Evolutionary conservation across 1,140 invertebrate genomes (phyloP), one percentile per base, ranked within the genome.

Genomic region (Drosophila kikkawai): DNA sequence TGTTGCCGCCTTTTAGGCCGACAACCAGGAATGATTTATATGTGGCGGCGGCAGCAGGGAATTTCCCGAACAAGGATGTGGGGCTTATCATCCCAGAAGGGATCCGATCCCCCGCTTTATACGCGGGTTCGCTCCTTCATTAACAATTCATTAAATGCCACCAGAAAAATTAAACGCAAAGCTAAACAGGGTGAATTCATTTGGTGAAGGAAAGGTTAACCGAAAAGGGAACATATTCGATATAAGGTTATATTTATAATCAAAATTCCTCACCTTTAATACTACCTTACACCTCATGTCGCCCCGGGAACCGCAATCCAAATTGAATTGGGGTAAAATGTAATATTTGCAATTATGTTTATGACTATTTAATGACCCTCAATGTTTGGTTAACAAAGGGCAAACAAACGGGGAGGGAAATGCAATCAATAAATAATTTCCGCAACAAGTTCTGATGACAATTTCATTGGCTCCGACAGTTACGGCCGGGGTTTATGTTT

Each of bases 351-450:
- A 85, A 85, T 85, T 84, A 85, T 67, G 65, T 29, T 70, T 86
- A 85, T 85, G 82, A 75, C 60, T 85, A 70, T 85, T 85, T 79
- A 85, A 85, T 85, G 78, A 15, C 26, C 34, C 66, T 19, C 32
- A 37, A 11, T 41, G 57, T 51, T 74, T 77, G 39, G n/a, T 39
- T 51, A 74, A 37, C 64, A 60, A 74, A 57, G 51, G 26, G 34
- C 48, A 42, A 68, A 63, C 44, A 37, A n/a, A 44, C 26, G n/a
- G 50, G 29, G 9, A 19, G 50, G n/a, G 3, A 68, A 77, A 73
- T 26, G 36, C 32, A 82, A 85, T 86, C 82, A 86, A 85, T 85
- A 85, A 81, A 69, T 82, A 78, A 85, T 85, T 86, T 85, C 60
- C 74, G 82, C 82, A 81, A 85, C 79, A 85, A 79, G 68, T 78